Conservation (phyloP, 2,797 vertebrate species). For the Perodicticus potto region DNA sequence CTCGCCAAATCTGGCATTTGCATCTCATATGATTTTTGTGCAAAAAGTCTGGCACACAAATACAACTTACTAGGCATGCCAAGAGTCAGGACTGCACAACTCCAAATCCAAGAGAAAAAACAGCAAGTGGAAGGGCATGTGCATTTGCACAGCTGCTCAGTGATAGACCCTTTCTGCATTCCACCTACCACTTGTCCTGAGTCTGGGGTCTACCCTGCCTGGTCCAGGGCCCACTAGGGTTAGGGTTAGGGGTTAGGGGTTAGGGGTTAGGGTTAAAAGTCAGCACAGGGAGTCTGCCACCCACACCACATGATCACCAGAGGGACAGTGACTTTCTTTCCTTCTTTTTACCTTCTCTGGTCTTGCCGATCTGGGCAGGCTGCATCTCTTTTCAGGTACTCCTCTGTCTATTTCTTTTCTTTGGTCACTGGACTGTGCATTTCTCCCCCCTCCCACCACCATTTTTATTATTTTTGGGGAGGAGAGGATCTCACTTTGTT, state of each 20-base stretch:
- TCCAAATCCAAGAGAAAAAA: neutral
- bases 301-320: rapidly evolving
- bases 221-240: neutral
- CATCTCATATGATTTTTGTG: neutral
- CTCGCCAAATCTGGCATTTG: neutral
- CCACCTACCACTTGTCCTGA: neutral
- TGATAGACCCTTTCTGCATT: too few relatives aligned
- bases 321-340: neutral
- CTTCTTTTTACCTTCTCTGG: neutral
- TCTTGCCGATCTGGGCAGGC: neutral
- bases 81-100: too few relatives aligned
- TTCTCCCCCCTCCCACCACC: too few relatives aligned
- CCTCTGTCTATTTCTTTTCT: neutral
- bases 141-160: neutral
- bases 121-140: neutral
- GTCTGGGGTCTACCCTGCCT: neutral
- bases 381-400: neutral
- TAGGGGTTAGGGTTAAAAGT: too few relatives aligned
- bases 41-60: neutral
- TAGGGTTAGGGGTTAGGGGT: too few relatives aligned
- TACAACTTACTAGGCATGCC: neutral
- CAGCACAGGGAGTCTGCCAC: neutral
- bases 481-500: neutral
- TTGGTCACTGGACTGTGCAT: neutral
- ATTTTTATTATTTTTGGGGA: neutral